A percentile compares a stretch with the other conserved stretches of the same genome.
phyloP scores from a whole-genome alignment of 2,797 vertebrate genomes.

The Acanthiza pusilla region DNA sequence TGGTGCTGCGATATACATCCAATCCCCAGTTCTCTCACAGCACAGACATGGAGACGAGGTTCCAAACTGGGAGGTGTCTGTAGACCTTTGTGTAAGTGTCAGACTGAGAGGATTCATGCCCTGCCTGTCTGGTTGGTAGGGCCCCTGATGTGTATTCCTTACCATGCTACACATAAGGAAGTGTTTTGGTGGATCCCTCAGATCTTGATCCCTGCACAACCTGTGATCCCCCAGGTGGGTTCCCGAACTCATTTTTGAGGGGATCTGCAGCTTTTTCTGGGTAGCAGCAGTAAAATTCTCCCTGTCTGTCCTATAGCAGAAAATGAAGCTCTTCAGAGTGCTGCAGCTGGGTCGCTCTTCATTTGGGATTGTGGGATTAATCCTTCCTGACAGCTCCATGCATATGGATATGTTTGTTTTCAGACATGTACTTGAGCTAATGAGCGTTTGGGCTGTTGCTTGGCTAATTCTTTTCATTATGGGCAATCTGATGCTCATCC shows the following conservation, averaged over 20 bases:
- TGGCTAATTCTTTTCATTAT: conserved; percentile 3
- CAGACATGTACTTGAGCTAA: conserved; percentile 8
- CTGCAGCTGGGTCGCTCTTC: background rate
- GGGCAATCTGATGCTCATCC: background rate
- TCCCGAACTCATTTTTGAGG: background rate
- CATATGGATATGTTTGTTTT: conserved; percentile 23
- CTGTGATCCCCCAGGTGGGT: background rate
- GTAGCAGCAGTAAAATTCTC: background rate
- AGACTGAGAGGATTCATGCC: background rate
- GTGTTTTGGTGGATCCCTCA: background rate
- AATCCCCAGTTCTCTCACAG: background rate
- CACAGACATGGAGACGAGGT: background rate
- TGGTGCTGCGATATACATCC: background rate
- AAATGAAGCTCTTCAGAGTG: background rate
- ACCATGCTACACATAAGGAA: background rate
- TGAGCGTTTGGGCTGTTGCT: background rate
- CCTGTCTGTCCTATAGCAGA: background rate
- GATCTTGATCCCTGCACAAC: background rate
- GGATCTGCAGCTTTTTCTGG: background rate
- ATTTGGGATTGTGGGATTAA: background rate
- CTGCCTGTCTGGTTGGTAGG: background rate
- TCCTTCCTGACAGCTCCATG: conserved; percentile 24
- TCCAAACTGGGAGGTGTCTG: background rate
- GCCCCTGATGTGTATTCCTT: background rate
- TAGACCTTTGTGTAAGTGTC: background rate